phyloP scores from a whole-genome alignment of 2,888 invertebrate species.

The Autographa gamma region DNA sequence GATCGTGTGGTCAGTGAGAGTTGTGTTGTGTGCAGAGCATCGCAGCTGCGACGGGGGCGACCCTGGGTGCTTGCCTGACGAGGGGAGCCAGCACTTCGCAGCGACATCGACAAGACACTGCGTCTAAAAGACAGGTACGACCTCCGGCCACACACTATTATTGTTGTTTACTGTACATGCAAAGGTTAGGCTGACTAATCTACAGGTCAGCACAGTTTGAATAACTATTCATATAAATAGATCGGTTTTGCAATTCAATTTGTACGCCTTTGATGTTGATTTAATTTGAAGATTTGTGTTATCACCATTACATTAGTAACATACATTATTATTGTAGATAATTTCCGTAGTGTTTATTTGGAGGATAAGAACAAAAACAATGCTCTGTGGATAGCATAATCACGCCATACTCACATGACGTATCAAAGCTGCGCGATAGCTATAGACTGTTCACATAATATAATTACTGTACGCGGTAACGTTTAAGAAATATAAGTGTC shows the following conservation, averaged over 20 bases:
- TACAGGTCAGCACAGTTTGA: conserved; percentile 14
- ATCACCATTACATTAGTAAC: not conserved
- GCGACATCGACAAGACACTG: conserved; percentile 88
- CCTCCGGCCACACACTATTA: not conserved
- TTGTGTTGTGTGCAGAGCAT: conserved; percentile 77
- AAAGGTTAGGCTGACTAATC: conserved; percentile 29
- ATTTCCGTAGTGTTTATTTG: not conserved
- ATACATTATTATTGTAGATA: not conserved
- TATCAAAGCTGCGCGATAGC: not conserved
- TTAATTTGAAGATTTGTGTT: not conserved
- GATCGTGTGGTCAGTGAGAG: conserved; percentile 46
- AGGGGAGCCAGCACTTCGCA: conserved; percentile 88
- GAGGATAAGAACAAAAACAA: conserved; percentile 7
- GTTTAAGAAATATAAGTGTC: not conserved
- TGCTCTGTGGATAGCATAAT: not conserved
- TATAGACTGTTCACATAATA: not conserved
- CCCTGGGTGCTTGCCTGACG: conserved; percentile 88
- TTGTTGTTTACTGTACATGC: conserved; percentile 11
- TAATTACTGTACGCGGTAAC: not conserved
- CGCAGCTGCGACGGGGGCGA: conserved; percentile 88
- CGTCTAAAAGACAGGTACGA: conserved; percentile 85
- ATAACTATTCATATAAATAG: not conserved
- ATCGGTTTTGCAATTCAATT: not conserved
- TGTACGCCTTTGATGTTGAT: not conserved
- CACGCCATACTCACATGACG: conserved; percentile 6